phyloP scores from a whole-genome alignment of 2,113 vertebrate genomes.

The Salminus brasiliensis region DNA sequence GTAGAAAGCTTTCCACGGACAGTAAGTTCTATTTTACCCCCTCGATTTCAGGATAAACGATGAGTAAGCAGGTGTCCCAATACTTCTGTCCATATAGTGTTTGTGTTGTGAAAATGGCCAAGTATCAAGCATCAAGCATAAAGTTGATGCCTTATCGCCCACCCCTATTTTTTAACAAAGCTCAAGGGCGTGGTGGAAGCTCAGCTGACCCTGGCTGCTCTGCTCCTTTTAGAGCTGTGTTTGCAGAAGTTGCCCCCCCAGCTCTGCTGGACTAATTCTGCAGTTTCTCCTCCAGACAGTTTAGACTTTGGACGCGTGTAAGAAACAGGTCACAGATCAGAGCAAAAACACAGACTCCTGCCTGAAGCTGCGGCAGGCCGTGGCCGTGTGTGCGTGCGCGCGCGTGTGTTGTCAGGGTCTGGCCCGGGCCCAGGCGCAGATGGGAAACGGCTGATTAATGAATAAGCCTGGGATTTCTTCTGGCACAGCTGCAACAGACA shows the following conservation, averaged over 20 bases:
- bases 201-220: background rate
- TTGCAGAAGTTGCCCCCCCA: background rate
- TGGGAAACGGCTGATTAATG: slow-evolving; percentile 39
- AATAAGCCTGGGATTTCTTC: slow-evolving; percentile 31
- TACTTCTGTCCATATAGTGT: too few relatives aligned
- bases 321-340: background rate
- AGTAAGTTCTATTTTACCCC: too few relatives aligned
- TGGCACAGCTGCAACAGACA: slow-evolving; percentile 32
- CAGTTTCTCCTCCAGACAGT: background rate
- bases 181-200: background rate
- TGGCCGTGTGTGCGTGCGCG: background rate
- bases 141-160: too few relatives aligned
- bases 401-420: too few relatives aligned
- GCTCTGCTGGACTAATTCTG: background rate
- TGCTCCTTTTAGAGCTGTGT: too few relatives aligned
- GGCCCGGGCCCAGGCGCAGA: slow-evolving; percentile 33
- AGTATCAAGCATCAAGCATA: too few relatives aligned
- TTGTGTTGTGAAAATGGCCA: too few relatives aligned
- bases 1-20: too few relatives aligned
- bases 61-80: too few relatives aligned
- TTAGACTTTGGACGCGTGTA: background rate
- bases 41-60: too few relatives aligned
- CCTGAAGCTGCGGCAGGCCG: too few relatives aligned
- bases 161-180: background rate
- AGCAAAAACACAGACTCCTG: background rate